Evolutionary conservation across 2,888 invertebrate species (phyloP).

Genomic region (Eristalinus aeneus): DNA sequence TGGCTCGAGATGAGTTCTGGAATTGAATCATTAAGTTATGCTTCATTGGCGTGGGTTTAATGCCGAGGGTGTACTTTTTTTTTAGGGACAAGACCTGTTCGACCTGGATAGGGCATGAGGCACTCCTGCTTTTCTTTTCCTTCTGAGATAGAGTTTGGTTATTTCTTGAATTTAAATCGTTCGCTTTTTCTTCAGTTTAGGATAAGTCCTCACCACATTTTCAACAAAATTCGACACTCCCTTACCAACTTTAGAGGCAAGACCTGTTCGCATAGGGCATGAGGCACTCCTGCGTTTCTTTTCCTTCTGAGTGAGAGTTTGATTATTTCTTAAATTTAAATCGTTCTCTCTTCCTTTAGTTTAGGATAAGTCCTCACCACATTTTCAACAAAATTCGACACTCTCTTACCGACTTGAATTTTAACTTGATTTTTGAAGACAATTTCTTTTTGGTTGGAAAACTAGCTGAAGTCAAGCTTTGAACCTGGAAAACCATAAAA

Average conservation of each 20-base stretch:
- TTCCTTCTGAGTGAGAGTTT: no score
- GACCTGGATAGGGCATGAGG: background rate
- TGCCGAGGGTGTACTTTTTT: background rate
- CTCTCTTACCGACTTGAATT: no score
- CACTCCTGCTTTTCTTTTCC: background rate
- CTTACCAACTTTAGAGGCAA: background rate
- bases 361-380: background rate
- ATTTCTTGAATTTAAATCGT: no score
- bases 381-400: background rate
- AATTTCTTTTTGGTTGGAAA: no score
- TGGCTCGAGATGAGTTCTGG: background rate
- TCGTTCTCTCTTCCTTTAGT: no score
- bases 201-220: background rate
- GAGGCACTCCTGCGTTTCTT: background rate
- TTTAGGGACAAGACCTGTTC: background rate
- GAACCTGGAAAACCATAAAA: no score
- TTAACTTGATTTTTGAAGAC: no score
- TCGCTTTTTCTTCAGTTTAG: no score
- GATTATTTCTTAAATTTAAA: background rate
- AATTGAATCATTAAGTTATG: conserved; percentile 23
- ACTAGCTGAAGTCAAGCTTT: no score
- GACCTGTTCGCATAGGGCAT: background rate
- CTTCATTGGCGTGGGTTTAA: background rate
- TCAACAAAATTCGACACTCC: background rate
- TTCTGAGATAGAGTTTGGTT: no score